Conservation (phyloP, 2,888 invertebrate genomes). For the Polyommatus icarus region DNA sequence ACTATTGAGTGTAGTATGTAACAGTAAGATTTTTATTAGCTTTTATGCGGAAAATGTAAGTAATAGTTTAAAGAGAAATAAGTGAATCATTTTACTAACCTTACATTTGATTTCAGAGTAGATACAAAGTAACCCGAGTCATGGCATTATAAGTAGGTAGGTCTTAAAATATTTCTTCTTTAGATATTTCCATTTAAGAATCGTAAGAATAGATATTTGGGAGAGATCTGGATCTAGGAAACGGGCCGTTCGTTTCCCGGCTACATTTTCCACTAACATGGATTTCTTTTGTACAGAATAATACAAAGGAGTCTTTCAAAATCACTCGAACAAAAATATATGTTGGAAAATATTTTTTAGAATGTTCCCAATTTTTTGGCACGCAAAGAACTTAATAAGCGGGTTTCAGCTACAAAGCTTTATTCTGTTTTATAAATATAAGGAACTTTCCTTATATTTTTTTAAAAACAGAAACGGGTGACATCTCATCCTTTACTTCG, state of each 20-base stretch:
- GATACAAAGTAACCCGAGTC: background rate
- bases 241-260: background rate
- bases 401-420: background rate
- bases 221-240: conserved; percentile 1
- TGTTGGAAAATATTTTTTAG: background rate
- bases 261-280: conserved; percentile 27
- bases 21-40: too few relatives aligned
- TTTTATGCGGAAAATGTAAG: too few relatives aligned
- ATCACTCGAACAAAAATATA: conserved; percentile 15
- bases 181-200: background rate
- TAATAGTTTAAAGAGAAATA: too few relatives aligned
- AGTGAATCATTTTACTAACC: too few relatives aligned
- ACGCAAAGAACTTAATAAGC: background rate
- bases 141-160: background rate
- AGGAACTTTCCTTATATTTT: too few relatives aligned
- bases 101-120: too few relatives aligned
- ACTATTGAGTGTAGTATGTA: too few relatives aligned
- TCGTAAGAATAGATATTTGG: conserved; percentile 5
- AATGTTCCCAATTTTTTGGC: background rate
- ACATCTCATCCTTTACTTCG: too few relatives aligned
- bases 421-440: background rate
- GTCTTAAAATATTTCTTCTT: background rate
- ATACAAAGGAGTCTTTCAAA: conserved; percentile 26
- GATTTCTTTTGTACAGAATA: conserved; percentile 10
- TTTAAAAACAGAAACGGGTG: too few relatives aligned